Conservation (phyloP, 2,888 invertebrate genomes). For the Caenorhabditis sp. region DNA sequence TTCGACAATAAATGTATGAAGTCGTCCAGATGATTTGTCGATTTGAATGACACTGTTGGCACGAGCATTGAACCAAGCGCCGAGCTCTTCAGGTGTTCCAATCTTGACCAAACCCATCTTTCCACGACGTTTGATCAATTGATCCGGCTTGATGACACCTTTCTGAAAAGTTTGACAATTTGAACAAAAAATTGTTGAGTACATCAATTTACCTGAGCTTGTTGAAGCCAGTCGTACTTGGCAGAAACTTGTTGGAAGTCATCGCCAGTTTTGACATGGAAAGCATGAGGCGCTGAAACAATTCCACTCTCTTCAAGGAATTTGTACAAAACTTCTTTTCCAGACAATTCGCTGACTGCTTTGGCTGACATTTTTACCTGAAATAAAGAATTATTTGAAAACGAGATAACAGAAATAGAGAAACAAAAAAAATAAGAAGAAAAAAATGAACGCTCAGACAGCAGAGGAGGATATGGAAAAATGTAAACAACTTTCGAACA, state of each 20-base stretch:
- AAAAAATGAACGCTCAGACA: neutral
- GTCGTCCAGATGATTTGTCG: slow-evolving; percentile 86
- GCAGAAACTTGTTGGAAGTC: slow-evolving; percentile 54
- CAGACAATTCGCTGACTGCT: slow-evolving; percentile 66
- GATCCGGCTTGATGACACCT: slow-evolving; percentile 98
- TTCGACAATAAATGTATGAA: slow-evolving; percentile 93
- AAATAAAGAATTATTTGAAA: neutral
- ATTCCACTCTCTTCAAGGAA: slow-evolving; percentile 54
- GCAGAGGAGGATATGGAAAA: slow-evolving; percentile 4
- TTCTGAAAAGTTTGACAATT: slow-evolving; percentile 75
- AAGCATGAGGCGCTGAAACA: slow-evolving; percentile 57
- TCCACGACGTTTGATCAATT: slow-evolving; percentile 95
- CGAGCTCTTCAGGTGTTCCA: slow-evolving; percentile 83
- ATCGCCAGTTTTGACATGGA: slow-evolving; percentile 56
- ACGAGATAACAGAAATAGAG: neutral
- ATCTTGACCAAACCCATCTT: slow-evolving; percentile 96
- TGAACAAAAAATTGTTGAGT: neutral
- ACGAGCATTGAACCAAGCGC: slow-evolving; percentile 86
- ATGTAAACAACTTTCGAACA: slow-evolving; percentile 4
- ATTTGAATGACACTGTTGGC: slow-evolving; percentile 73
- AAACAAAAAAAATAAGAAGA: neutral
- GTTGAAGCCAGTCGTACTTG: slow-evolving; percentile 57
- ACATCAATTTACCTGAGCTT: slow-evolving; percentile 10
- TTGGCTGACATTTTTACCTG: slow-evolving; percentile 64
- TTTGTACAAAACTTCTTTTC: slow-evolving; percentile 67